Conservation (phyloP, 2,797 vertebrate species). For the Gallinago stenura region DNA sequence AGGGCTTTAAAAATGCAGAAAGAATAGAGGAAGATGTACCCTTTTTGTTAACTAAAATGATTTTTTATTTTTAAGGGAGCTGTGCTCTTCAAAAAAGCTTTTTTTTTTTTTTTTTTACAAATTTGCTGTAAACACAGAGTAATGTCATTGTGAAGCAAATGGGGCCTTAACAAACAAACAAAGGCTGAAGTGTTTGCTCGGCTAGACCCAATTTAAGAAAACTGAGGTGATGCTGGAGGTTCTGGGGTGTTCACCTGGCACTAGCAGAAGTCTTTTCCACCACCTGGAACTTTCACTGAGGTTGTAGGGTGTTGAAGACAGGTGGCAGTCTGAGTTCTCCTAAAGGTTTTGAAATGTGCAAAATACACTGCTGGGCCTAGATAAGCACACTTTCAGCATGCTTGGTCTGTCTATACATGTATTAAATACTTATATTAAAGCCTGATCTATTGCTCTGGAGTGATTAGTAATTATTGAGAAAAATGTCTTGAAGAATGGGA, state of each 20-base stretch:
- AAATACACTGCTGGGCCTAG: background rate
- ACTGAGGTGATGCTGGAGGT: rapidly evolving
- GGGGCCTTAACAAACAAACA: background rate
- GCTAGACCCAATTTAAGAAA: background rate
- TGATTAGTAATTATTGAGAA: background rate
- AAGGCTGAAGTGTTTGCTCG: background rate
- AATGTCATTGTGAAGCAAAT: background rate
- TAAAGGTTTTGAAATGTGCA: background rate
- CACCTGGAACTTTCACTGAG: background rate
- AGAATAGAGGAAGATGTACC: background rate
- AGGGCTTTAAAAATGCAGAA: background rate
- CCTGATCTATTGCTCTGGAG: background rate
- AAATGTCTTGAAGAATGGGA: background rate
- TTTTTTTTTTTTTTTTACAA: background rate
- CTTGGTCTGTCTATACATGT: background rate
- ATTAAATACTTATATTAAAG: background rate
- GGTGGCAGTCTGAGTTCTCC: background rate
- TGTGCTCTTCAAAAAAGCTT: background rate
- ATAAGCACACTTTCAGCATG: background rate
- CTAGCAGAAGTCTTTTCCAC: background rate
- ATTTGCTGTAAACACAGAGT: background rate
- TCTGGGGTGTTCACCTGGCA: background rate
- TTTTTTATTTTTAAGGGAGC: background rate
- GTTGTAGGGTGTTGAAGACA: background rate
- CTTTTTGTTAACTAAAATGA: background rate